phyloP scores from a whole-genome alignment of 2,797 vertebrate genomes.

The Cetoscarus ocellatus region DNA sequence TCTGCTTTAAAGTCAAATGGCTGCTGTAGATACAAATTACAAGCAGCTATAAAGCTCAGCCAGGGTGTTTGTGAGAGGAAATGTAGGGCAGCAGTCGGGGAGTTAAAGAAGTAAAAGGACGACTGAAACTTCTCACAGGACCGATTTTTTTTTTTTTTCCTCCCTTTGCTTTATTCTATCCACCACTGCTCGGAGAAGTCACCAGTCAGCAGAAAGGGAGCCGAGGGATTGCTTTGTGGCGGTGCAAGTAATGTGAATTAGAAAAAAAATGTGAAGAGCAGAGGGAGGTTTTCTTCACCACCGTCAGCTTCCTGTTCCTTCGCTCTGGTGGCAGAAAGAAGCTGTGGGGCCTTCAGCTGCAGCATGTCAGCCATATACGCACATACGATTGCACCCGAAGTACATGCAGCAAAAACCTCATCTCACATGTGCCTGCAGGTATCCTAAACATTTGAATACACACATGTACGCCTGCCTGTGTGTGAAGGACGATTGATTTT shows the following conservation, averaged over 20 bases:
- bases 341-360: conserved; percentile 42
- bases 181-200: conserved; percentile 49
- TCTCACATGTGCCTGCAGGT: background rate
- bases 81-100: conserved; percentile 20
- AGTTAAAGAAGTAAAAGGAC: conserved; percentile 36
- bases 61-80: conserved; percentile 23
- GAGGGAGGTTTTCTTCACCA: conserved; percentile 51
- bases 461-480: conserved; percentile 17
- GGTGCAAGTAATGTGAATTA: conserved; percentile 42
- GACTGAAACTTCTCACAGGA: conserved; percentile 57
- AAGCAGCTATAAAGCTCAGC: conserved; percentile 31
- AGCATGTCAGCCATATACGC: background rate
- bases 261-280: conserved; percentile 9
- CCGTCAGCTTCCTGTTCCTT: conserved; percentile 60
- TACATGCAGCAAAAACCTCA: background rate
- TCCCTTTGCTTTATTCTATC: conserved; percentile 19
- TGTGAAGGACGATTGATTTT: conserved; percentile 64
- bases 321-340: conserved; percentile 67
- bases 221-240: conserved; percentile 51
- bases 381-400: conserved; percentile 5
- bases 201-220: conserved; percentile 76
- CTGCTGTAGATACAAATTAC: conserved; percentile 46
- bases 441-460: conserved; percentile 11
- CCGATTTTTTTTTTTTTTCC: conserved; percentile 26
- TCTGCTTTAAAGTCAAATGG: conserved; percentile 45